Conservation (phyloP, 2,113 vertebrate genomes). For the Toxostoma redivivum region DNA sequence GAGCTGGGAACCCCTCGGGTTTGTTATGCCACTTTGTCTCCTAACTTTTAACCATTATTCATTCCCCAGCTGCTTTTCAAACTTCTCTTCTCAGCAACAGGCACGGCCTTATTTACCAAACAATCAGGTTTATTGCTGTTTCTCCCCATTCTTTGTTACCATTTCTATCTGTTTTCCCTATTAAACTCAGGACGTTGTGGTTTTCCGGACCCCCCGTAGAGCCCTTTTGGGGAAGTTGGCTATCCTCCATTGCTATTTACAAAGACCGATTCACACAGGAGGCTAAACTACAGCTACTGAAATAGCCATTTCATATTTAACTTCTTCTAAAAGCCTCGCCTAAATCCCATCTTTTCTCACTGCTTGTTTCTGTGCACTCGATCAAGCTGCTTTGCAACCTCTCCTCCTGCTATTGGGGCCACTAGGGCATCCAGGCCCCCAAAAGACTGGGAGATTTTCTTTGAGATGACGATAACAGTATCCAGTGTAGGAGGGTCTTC, state of each 20-base stretch:
- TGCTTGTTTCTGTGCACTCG: not conserved
- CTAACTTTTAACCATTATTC: constrained; percentile 61
- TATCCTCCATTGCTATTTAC: constrained; percentile 65
- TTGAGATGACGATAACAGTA: not conserved
- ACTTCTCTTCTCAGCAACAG: constrained; percentile 32
- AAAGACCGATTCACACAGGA: constrained; percentile 56
- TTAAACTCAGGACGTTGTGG: constrained; percentile 57
- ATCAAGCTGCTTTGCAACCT: not conserved
- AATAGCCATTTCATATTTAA: constrained; percentile 59
- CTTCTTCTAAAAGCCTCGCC: not conserved
- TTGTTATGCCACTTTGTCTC: constrained; percentile 55
- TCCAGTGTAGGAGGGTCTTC: not conserved
- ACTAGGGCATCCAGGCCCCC: not conserved
- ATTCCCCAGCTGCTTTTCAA: constrained; percentile 58
- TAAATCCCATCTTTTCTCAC: not conserved
- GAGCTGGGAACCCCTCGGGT: not conserved
- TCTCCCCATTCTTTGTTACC: constrained; percentile 57
- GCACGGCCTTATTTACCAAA: constrained; percentile 62
- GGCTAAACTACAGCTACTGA: constrained; percentile 45
- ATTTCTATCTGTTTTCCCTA: constrained; percentile 63
- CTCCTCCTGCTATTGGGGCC: not conserved
- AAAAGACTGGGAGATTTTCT: not conserved
- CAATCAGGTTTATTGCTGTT: constrained; percentile 68
- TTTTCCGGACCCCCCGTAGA: constrained; percentile 60
- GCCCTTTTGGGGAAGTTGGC: constrained; percentile 60